Evolutionary conservation across 2,113 vertebrate genomes (phyloP).

Genomic region (Empidonax alnorum): DNA sequence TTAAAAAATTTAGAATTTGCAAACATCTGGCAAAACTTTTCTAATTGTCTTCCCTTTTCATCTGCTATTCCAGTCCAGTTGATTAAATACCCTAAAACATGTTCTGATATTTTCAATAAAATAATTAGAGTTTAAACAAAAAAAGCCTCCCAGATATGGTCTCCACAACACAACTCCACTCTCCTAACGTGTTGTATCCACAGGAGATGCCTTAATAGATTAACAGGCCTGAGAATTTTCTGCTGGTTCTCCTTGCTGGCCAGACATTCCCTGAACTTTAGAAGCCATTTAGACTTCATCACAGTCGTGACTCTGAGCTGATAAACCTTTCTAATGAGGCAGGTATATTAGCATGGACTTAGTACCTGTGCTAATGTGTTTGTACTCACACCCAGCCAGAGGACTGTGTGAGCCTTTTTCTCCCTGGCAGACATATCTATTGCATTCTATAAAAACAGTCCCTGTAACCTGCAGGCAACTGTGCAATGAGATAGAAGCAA

Average conservation of each 20-base stretch:
- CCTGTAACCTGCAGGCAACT: constrained; percentile 27
- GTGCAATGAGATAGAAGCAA: background rate
- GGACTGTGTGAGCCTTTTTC: background rate
- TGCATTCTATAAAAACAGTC: background rate
- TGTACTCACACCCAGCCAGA: background rate
- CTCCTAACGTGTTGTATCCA: background rate
- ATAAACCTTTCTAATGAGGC: background rate
- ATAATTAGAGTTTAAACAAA: background rate
- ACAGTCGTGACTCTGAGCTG: background rate
- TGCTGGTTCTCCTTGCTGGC: background rate
- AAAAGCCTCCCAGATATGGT: background rate
- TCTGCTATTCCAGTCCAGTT: background rate
- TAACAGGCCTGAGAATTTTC: background rate
- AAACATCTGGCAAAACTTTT: background rate
- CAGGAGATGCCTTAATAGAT: background rate
- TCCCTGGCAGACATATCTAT: background rate
- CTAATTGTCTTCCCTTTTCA: background rate
- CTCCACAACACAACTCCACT: background rate
- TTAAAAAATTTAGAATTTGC: background rate
- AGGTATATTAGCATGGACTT: background rate
- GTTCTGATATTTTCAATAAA: background rate
- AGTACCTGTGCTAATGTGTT: background rate
- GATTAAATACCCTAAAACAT: background rate
- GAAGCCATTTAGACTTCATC: background rate
- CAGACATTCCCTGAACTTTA: background rate